Conservation (phyloP, 2,888 invertebrate genomes). For the Andricus curvator region DNA sequence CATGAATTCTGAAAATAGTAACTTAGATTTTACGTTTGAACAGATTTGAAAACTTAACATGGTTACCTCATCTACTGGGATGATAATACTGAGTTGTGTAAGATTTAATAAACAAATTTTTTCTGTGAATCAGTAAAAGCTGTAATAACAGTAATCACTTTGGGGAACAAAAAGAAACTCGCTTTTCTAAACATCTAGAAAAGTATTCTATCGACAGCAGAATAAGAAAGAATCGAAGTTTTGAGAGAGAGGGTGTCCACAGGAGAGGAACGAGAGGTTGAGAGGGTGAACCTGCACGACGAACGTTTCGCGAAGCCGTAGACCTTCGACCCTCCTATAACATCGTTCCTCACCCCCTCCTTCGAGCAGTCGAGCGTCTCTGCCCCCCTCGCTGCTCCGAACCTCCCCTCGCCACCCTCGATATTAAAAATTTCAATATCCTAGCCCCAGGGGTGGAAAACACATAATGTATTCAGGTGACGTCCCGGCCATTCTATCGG, state of each 20-base stretch:
- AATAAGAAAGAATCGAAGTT: constrained; percentile 49
- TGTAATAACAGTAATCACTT: constrained; percentile 20
- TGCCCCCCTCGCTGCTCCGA: constrained; percentile 56
- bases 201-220: constrained; percentile 35
- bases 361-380: constrained; percentile 52
- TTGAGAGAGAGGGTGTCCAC: constrained; percentile 20
- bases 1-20: too few relatives aligned
- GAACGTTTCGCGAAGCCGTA: constrained; percentile 73
- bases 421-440: constrained; percentile 79
- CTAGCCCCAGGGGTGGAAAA: constrained; percentile 78
- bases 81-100: too few relatives aligned
- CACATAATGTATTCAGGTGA: constrained; percentile 79
- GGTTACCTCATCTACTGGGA: too few relatives aligned
- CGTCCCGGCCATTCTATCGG: constrained; percentile 79
- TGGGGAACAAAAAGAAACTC: neutral
- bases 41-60: too few relatives aligned
- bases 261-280: constrained; percentile 48
- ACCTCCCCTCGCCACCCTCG: constrained; percentile 69
- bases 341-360: constrained; percentile 57
- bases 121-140: neutral
- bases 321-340: constrained; percentile 70
- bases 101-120: too few relatives aligned
- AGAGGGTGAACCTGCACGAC: constrained; percentile 67
- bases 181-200: constrained; percentile 22
- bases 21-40: too few relatives aligned